Evolutionary conservation across 2,113 vertebrate species (phyloP).

Genomic region (Malurus melanocephalus): DNA sequence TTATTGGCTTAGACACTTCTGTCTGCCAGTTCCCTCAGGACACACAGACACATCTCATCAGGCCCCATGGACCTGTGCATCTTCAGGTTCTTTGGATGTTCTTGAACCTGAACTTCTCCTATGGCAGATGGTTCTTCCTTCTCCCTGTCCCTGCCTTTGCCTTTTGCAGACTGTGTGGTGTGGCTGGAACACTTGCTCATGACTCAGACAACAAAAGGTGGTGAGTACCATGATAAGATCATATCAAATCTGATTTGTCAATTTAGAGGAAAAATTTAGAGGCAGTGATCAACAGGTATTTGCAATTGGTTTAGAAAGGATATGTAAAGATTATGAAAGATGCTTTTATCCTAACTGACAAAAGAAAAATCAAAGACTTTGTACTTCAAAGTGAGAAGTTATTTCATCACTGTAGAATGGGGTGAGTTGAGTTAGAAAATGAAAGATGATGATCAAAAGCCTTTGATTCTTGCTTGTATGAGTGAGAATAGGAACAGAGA

Average conservation of each 20-base stretch:
- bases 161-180: neutral
- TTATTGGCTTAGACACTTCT: neutral
- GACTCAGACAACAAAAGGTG: neutral
- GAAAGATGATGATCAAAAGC: neutral
- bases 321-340: neutral
- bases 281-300: neutral
- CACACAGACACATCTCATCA: neutral
- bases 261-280: neutral
- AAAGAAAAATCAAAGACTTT: neutral
- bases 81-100: no score
- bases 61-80: no score
- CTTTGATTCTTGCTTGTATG: neutral
- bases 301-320: neutral
- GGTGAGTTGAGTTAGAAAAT: neutral
- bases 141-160: neutral
- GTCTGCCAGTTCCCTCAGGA: neutral
- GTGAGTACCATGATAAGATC: neutral
- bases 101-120: neutral
- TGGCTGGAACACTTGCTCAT: neutral
- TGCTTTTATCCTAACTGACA: neutral
- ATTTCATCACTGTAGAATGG: neutral
- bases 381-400: neutral
- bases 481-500: neutral
- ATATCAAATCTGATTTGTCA: neutral
- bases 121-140: neutral